Conservation (phyloP, 92 coral and sea anemone species). For the Phenganax subtilis region DNA sequence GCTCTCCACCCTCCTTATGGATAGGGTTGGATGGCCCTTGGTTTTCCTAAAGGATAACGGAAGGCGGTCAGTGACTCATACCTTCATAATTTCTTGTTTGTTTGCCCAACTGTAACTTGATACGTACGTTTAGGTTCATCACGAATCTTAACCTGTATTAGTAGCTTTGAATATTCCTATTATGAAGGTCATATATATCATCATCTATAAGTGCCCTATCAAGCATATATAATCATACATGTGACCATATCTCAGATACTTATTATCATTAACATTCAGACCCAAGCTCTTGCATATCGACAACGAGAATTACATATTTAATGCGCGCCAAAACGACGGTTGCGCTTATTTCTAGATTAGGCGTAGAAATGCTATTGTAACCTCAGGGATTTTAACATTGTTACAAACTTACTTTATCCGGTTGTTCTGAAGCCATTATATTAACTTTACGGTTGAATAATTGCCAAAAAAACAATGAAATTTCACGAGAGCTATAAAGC, state of each 20-base stretch:
- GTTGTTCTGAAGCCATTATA: not conserved
- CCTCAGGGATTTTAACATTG: not conserved
- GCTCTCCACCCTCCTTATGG: not conserved
- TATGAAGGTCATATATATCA: too few species aligned
- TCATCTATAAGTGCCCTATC: too few species aligned
- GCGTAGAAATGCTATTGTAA: not conserved
- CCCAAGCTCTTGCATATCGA: too few species aligned
- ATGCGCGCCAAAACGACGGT: too few species aligned
- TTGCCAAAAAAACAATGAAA: not conserved
- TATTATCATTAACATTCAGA: too few species aligned
- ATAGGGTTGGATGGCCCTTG: not conserved
- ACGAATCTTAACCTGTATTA: not conserved
- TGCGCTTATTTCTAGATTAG: not conserved
- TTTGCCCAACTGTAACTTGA: not conserved
- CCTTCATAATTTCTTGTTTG: not conserved
- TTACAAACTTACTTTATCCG: too few species aligned
- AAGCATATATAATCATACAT: too few species aligned
- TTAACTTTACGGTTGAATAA: not conserved
- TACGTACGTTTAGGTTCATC: not conserved
- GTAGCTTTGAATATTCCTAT: not conserved
- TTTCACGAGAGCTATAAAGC: not conserved
- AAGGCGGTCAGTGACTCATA: not conserved
- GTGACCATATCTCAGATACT: too few species aligned
- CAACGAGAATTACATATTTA: too few species aligned
- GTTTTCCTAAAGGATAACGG: not conserved